Conservation (phyloP, 2,797 vertebrate species). For the Erethizon dorsatum region DNA sequence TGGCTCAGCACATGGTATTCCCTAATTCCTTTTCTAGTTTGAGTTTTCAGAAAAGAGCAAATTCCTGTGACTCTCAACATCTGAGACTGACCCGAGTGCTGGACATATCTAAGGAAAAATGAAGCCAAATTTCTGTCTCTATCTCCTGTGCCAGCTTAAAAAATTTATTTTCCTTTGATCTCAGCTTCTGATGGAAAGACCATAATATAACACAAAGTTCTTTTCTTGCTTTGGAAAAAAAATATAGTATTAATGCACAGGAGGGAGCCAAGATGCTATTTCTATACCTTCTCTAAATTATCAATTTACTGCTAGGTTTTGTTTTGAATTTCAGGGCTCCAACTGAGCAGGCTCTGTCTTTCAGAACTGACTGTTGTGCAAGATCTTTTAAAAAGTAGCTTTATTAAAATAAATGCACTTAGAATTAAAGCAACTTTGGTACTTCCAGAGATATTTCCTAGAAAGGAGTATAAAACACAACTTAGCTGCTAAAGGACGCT, state of each 20-base stretch:
- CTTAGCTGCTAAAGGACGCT: background rate
- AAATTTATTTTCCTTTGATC: slow-evolving; percentile 33
- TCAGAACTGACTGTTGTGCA: slow-evolving; percentile 70
- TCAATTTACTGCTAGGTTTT: slow-evolving; percentile 71
- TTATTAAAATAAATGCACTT: slow-evolving; percentile 74
- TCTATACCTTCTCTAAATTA: slow-evolving; percentile 75
- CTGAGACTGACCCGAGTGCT: background rate
- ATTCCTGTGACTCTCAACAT: background rate
- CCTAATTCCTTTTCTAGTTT: background rate
- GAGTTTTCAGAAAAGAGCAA: slow-evolving; percentile 34
- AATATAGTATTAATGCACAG: slow-evolving; percentile 20
- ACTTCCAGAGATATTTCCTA: slow-evolving; percentile 77
- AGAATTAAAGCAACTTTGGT: slow-evolving; percentile 62
- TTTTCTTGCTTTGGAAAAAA: slow-evolving; percentile 23
- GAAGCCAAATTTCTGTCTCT: slow-evolving; percentile 7
- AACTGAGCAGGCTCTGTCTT: slow-evolving; percentile 59
- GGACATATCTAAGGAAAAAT: background rate
- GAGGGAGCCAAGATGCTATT: slow-evolving; percentile 59
- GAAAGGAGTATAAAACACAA: slow-evolving; percentile 69
- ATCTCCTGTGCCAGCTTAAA: background rate
- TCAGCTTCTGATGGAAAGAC: slow-evolving; percentile 36
- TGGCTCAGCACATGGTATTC: background rate
- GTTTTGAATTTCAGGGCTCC: slow-evolving; percentile 69
- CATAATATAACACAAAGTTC: slow-evolving; percentile 48
- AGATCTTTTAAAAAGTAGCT: slow-evolving; percentile 58